These are phyloP conservation scores for Callipepla squamata DNA, from an alignment of 2,113 vertebrate genomes.

Conservation along the genomic window DNA sequence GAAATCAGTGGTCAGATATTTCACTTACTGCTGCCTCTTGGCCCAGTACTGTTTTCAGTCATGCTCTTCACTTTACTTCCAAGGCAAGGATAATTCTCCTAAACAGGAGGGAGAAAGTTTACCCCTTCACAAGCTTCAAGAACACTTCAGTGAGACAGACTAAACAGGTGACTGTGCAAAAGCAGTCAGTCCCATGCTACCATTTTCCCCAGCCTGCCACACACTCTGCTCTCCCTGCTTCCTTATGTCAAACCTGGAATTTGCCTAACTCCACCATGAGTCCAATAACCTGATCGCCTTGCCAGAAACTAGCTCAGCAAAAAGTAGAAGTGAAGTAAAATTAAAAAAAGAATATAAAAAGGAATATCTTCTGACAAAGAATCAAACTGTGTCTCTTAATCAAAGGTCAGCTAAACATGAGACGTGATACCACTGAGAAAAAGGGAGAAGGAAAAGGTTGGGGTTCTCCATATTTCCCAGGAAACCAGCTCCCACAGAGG, in stretches of 20 bases:
- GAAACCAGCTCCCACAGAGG: neutral
- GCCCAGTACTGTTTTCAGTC: neutral
- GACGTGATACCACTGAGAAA: neutral
- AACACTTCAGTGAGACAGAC: neutral
- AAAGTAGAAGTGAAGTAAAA: neutral
- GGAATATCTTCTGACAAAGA: neutral
- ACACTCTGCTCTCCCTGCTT: neutral
- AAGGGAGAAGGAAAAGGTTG: neutral
- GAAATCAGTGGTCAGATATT: neutral
- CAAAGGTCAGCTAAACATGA: neutral
- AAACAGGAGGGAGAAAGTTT: neutral
- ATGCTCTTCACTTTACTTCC: neutral
- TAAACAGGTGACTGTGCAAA: neutral
- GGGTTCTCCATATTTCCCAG: neutral
- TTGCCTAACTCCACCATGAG: neutral
- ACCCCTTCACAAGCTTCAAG: neutral
- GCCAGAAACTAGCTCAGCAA: neutral
- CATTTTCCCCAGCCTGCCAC: neutral
- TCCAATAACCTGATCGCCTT: neutral
- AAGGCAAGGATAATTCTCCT: neutral
- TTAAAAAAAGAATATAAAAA: neutral
- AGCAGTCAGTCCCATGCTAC: neutral
- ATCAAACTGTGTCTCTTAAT: neutral
- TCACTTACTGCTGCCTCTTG: neutral
- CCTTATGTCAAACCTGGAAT: neutral